These are phyloP conservation scores for Conus canariensis DNA, from an alignment of 2,888 invertebrate species.

Conservation along the genomic window DNA sequence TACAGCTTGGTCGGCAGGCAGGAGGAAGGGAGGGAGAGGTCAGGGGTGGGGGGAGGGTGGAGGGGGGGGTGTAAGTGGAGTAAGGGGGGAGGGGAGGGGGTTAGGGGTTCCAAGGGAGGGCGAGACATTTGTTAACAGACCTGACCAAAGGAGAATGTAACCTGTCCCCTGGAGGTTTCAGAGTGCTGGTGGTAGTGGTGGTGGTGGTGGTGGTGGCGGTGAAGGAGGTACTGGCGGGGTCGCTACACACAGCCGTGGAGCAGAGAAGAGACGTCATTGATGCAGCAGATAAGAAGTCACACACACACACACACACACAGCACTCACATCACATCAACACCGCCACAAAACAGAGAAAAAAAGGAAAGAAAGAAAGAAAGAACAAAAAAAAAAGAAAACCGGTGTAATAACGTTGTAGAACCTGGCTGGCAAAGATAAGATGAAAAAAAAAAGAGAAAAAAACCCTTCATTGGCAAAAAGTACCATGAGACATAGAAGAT, in stretches of 20 bases:
- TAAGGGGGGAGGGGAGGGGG: not conserved
- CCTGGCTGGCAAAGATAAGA: no score
- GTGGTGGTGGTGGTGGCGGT: not conserved
- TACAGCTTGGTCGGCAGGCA: not conserved
- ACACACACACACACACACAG: not conserved
- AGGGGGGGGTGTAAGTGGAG: not conserved
- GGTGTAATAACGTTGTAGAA: no score
- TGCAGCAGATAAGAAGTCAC: not conserved
- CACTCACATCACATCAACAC: not conserved
- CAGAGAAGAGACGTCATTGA: not conserved
- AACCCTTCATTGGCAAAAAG: no score
- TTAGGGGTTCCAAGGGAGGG: not conserved
- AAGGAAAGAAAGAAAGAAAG: not conserved
- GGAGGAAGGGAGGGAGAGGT: not conserved
- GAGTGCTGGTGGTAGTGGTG: conserved; percentile 10
- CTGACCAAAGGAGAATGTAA: conserved; percentile 31
- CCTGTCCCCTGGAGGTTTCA: conserved; percentile 28
- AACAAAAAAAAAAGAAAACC: no score
- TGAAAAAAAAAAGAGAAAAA: no score
- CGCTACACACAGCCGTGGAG: conserved; percentile 8
- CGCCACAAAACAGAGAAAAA: not conserved
- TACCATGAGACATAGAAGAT: no score
- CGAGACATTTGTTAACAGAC: not conserved
- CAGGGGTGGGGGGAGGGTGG: not conserved
- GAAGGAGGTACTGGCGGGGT: conserved; percentile 21